phyloP scores from a whole-genome alignment of 2,113 vertebrate species.

The Sialia sialis region DNA sequence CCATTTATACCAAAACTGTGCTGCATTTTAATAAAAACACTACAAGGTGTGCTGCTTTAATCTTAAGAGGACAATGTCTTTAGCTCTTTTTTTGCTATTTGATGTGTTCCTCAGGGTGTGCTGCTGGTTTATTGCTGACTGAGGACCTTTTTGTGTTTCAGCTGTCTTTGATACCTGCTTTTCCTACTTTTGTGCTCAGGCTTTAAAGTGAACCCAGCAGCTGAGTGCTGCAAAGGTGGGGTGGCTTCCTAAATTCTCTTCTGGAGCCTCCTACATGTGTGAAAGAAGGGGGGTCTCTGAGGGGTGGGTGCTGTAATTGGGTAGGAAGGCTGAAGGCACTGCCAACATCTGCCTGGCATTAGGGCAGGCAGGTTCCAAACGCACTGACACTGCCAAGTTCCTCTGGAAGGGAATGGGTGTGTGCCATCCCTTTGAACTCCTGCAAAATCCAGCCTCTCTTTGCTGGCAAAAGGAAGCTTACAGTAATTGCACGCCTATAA shows the following conservation, averaged over 20 bases:
- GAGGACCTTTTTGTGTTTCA: not conserved
- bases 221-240: not conserved
- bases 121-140: conserved; percentile 19
- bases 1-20: not conserved
- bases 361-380: not conserved
- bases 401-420: not conserved
- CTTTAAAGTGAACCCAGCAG: not conserved
- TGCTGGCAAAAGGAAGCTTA: not conserved
- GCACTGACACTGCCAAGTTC: not conserved
- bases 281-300: not conserved
- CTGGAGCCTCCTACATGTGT: not conserved
- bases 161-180: not conserved
- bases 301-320: not conserved
- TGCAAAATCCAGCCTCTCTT: not conserved
- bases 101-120: conserved; percentile 6
- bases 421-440: not conserved
- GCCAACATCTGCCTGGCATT: not conserved
- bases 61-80: conserved; percentile 44
- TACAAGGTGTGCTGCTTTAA: not conserved
- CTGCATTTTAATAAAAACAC: conserved; percentile 54
- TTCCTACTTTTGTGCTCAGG: not conserved
- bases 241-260: not conserved
- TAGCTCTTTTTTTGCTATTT: conserved; percentile 23
- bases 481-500: too few relatives aligned
- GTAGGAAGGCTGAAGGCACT: not conserved